Evolutionary conservation across 1,140 invertebrate species (phyloP).

Genomic region (Archivesica marissinica): DNA sequence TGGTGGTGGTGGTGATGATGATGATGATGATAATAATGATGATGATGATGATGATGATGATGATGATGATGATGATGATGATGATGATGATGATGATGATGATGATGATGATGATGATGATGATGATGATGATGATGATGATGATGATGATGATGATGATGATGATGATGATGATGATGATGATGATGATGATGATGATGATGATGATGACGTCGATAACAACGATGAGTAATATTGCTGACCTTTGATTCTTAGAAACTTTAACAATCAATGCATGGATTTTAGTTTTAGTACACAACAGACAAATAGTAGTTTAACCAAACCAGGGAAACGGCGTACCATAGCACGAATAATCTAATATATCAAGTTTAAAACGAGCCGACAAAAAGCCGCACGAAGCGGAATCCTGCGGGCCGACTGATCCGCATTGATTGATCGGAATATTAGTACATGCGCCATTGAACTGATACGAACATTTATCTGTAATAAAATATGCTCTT

Average conservation of each 20-base stretch:
- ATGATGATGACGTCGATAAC: too few relatives aligned
- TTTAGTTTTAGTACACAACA: too few relatives aligned
- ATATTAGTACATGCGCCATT: neutral
- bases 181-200: slow-evolving; percentile 9
- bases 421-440: slow-evolving; percentile 12
- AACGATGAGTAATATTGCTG: too few relatives aligned
- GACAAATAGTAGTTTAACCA: slow-evolving; percentile 19
- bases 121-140: neutral
- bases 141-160: slow-evolving; percentile 23
- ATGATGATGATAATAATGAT: slow-evolving; percentile 15
- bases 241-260: too few relatives aligned
- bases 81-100: slow-evolving; percentile 38
- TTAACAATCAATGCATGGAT: too few relatives aligned
- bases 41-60: slow-evolving; percentile 1
- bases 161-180: slow-evolving; percentile 8
- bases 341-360: neutral
- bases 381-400: slow-evolving; percentile 3
- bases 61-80: slow-evolving; percentile 19
- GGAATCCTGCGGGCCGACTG: slow-evolving; percentile 4
- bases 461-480: neutral
- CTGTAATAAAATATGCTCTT: slow-evolving; percentile 45
- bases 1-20: neutral
- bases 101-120: slow-evolving; percentile 20
- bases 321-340: neutral
- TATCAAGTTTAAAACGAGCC: neutral